These are phyloP conservation scores for Gallinago jamesoni DNA, from an alignment of 2,113 vertebrate species.

Conservation along the genomic window DNA sequence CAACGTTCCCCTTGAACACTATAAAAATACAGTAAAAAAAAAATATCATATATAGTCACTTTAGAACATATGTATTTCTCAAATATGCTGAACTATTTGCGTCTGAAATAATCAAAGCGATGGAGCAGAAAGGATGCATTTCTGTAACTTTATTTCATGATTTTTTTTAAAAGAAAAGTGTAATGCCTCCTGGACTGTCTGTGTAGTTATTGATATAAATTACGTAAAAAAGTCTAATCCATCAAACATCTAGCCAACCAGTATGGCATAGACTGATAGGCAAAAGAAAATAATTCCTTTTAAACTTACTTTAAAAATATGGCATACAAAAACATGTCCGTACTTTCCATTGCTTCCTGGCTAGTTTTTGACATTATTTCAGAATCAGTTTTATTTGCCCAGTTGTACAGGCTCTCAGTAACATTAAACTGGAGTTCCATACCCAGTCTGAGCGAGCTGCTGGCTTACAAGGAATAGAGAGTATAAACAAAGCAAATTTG, in stretches of 20 bases:
- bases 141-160: not conserved
- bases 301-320: not conserved
- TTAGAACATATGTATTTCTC: not conserved
- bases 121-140: not conserved
- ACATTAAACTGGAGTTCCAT: not conserved
- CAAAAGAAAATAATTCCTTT: not conserved
- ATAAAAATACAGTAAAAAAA: not conserved
- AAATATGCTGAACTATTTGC: not conserved
- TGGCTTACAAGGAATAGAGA: not conserved
- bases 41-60: not conserved
- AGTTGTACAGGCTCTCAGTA: not conserved
- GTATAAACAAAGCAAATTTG: not conserved
- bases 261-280: not conserved
- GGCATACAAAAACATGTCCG: not conserved
- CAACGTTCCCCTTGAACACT: slow-evolving; percentile 91
- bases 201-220: not conserved
- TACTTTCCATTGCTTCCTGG: not conserved
- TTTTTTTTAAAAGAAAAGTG: not conserved
- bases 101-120: not conserved
- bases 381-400: not conserved
- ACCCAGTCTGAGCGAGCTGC: not conserved
- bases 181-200: not conserved
- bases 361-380: not conserved
- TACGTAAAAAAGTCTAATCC: not conserved
- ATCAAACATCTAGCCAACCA: not conserved